These are phyloP conservation scores for Catostomus latipinnis DNA, from an alignment of 2,797 vertebrate species.

Conservation along the genomic window DNA sequence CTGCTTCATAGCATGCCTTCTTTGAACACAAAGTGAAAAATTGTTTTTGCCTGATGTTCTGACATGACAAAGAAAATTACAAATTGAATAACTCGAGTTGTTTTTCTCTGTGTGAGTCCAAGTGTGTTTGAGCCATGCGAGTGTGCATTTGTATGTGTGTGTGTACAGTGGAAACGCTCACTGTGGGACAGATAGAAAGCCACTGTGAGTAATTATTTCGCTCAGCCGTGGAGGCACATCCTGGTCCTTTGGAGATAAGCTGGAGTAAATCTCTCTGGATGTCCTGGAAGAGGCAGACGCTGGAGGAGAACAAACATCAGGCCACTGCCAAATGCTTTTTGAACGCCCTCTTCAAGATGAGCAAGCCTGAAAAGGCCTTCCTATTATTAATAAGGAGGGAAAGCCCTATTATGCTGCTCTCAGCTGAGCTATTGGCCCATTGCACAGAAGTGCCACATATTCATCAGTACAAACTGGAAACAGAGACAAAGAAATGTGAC, in stretches of 20 bases:
- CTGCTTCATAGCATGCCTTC: slow-evolving; percentile 34
- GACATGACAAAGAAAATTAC: slow-evolving; percentile 51
- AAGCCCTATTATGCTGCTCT: slow-evolving; percentile 62
- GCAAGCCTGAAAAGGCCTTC: slow-evolving; percentile 69
- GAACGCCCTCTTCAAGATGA: slow-evolving; percentile 75
- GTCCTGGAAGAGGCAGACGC: slow-evolving; percentile 73
- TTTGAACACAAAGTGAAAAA: slow-evolving; percentile 50
- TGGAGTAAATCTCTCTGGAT: slow-evolving; percentile 75
- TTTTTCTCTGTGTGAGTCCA: slow-evolving; percentile 47
- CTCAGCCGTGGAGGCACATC: slow-evolving; percentile 74
- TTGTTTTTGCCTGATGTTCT: slow-evolving; percentile 49
- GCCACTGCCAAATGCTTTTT: slow-evolving; percentile 68
- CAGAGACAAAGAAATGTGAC: slow-evolving; percentile 48
- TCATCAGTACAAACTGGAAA: slow-evolving; percentile 51
- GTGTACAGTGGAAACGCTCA: slow-evolving; percentile 68
- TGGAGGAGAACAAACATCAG: slow-evolving; percentile 73
- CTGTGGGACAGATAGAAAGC: slow-evolving; percentile 70
- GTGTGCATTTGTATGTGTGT: slow-evolving; percentile 50
- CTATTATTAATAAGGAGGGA: slow-evolving; percentile 60
- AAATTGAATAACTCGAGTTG: slow-evolving; percentile 56
- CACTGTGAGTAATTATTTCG: slow-evolving; percentile 78
- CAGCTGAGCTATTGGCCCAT: slow-evolving; percentile 54
- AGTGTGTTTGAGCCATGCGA: slow-evolving; percentile 46
- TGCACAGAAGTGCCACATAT: slow-evolving; percentile 59
- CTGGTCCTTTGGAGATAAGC: slow-evolving; percentile 82